A percentile compares a stretch with the other conserved stretches of the same genome.
Evolutionary conservation across 35 echinoderm and acorn worm genomes (phyloP).

Genomic region (Ophiothrix spiculata): DNA sequence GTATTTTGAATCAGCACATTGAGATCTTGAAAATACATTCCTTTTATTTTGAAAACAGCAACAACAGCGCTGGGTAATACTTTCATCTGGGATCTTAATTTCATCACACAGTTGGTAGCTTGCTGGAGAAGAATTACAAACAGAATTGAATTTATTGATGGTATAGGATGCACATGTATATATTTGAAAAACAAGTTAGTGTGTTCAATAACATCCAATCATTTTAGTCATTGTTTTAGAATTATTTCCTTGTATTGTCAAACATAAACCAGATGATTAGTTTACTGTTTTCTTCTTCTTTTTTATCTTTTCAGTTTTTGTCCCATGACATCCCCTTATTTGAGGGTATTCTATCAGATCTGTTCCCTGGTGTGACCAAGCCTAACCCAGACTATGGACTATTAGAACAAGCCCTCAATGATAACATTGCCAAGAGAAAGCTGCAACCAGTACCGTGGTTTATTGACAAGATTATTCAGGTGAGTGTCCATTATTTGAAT

Average conservation of each 20-base stretch:
- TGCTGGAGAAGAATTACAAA: too few relatives aligned
- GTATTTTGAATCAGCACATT: too few relatives aligned
- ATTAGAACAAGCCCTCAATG: slow-evolving; percentile 56
- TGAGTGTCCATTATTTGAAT: slow-evolving; percentile 21
- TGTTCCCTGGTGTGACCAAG: slow-evolving; percentile 84
- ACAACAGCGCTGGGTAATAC: too few relatives aligned
- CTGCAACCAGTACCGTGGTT: slow-evolving; percentile 96
- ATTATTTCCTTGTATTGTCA: neutral
- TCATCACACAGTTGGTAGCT: too few relatives aligned
- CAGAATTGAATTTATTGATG: too few relatives aligned
- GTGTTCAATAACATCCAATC: neutral
- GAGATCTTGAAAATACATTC: too few relatives aligned
- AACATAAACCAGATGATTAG: neutral
- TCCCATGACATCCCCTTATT: slow-evolving; percentile 94
- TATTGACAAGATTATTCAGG: slow-evolving; percentile 98
- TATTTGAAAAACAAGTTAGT: too few relatives aligned
- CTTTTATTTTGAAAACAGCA: too few relatives aligned
- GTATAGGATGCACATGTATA: too few relatives aligned
- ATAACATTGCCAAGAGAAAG: slow-evolving; percentile 72
- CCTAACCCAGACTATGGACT: slow-evolving; percentile 69
- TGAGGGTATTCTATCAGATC: slow-evolving; percentile 98
- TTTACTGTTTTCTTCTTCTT: slow-evolving; percentile 11
- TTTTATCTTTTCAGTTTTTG: slow-evolving; percentile 72
- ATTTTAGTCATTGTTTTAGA: neutral
- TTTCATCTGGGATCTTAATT: too few relatives aligned